Conservation (phyloP, 2,888 invertebrate species). For the Himalopsyche japonica region DNA sequence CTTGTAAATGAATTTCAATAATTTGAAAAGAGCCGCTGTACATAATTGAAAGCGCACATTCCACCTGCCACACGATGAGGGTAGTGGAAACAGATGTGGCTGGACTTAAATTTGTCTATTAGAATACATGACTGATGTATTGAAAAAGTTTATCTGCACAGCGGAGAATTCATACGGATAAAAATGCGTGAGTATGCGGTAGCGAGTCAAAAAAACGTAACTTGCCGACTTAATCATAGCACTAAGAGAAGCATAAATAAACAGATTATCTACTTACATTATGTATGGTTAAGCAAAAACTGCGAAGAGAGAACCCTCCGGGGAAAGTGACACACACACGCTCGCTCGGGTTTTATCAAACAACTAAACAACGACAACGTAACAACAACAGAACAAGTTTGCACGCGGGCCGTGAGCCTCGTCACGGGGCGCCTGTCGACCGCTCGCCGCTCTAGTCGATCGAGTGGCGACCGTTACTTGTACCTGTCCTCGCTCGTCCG, state of each 20-base stretch:
- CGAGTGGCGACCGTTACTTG: slow-evolving; percentile 47
- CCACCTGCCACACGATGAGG: too few species aligned
- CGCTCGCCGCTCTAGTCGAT: not conserved
- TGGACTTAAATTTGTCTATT: too few species aligned
- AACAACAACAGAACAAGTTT: not conserved
- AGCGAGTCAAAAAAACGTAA: not conserved
- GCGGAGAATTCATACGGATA: not conserved
- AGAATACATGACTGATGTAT: too few species aligned
- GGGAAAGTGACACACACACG: slow-evolving; percentile 30
- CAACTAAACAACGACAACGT: not conserved
- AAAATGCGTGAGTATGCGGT: not conserved
- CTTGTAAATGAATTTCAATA: too few species aligned
- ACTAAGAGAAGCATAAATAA: slow-evolving; percentile 27
- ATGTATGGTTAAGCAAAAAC: slow-evolving; percentile 31
- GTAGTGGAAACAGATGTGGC: too few species aligned
- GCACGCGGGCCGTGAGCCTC: not conserved
- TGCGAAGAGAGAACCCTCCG: slow-evolving; percentile 22
- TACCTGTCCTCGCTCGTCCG: slow-evolving; percentile 96
- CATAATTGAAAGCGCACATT: too few species aligned
- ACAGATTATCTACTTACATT: slow-evolving; percentile 37
- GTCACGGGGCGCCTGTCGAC: not conserved
- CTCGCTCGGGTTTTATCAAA: slow-evolving; percentile 2
- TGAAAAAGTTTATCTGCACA: not conserved
- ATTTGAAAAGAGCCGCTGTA: too few species aligned
- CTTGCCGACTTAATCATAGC: slow-evolving; percentile 1